Base-by-base conservation (phyloP, 2,888 invertebrate genomes). In the Lepidocyrtinus sp. region DNA sequence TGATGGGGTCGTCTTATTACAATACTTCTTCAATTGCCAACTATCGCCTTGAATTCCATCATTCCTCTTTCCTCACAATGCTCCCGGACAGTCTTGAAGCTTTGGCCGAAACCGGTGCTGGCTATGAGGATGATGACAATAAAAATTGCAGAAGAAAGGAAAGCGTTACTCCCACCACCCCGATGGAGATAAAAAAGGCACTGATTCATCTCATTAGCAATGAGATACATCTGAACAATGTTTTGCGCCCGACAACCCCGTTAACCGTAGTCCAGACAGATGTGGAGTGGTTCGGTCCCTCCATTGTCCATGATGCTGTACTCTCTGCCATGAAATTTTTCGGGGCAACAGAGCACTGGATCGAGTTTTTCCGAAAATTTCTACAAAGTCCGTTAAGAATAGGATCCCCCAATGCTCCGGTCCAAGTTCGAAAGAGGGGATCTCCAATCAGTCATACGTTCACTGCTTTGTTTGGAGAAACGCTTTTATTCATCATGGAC, bases 201-300 rank as follows among this genome's bases (percentile, higher is more conserved):
- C 45, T 85, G 24, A 62, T 83, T 7, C 85, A 85, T 24, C 9
- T 76, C 0, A 70, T 85, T 9, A 77, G 75, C 62, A 85, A 76
- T 9, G 85, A 85, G 70, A 74, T 81, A 15, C 65, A 77, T 17
- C 46, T 85, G 1, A 81, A 83, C 64, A 65, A 68, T 24, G 71
- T 36, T 7, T n/a, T 83, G 0, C 59, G 75, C 50, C 76, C 83
- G 25, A 63, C 69, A 1, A 59, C 17, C 0, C 76, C 75, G 0
- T 46, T 85, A 3, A 69, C 72, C 2, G 77, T 83, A 0, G 83
- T 78, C 0, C 85, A 85, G 21, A 74, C 83, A 1, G 83, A 85
- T 50, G 65, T 83, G 67, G 85, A 83, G n/a, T 81, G 75, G 69
- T 83, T 83, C 73, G 83, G 81, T 9, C 83, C 85, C 0, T 82